Evolutionary conservation across 2,888 invertebrate species (phyloP).

Genomic region (Halictus ligatus): DNA sequence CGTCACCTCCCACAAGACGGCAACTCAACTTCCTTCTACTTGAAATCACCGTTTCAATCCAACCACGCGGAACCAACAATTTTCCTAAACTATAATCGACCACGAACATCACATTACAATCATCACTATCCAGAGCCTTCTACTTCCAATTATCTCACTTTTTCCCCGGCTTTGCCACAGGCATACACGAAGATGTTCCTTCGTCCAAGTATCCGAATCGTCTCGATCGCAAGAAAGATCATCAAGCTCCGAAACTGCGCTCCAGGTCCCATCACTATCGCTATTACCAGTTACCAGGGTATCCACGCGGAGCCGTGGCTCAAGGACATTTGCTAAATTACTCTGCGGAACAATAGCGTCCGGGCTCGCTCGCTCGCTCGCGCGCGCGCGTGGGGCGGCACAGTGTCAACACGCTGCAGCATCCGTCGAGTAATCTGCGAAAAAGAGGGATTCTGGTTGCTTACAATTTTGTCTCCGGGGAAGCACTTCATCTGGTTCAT

Average conservation of each 20-base stretch:
- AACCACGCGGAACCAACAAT: neutral
- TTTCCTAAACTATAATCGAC: neutral
- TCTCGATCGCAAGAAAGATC: neutral
- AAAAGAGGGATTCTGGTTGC: constrained; percentile 30
- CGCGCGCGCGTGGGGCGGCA: neutral
- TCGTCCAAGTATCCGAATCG: neutral
- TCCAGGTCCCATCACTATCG: neutral
- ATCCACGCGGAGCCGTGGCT: neutral
- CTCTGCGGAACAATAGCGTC: neutral
- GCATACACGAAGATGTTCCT: neutral
- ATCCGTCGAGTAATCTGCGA: constrained; percentile 3
- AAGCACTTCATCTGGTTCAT: constrained; percentile 83
- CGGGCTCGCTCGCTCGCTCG: neutral
- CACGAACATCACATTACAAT: no score
- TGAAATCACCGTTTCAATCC: neutral
- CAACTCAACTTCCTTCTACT: no score
- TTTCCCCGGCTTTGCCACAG: neutral
- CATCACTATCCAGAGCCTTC: neutral
- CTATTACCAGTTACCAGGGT: neutral
- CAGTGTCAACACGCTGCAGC: constrained; percentile 3
- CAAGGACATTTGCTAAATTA: neutral
- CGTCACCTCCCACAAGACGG: no score
- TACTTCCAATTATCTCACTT: neutral
- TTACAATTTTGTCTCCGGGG: constrained; percentile 82
- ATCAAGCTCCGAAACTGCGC: neutral